A percentile compares a stretch with the other conserved stretches of the same genome.
Evolutionary conservation across 1,140 invertebrate genomes (phyloP).

Genomic region (Drusus annulatus): DNA sequence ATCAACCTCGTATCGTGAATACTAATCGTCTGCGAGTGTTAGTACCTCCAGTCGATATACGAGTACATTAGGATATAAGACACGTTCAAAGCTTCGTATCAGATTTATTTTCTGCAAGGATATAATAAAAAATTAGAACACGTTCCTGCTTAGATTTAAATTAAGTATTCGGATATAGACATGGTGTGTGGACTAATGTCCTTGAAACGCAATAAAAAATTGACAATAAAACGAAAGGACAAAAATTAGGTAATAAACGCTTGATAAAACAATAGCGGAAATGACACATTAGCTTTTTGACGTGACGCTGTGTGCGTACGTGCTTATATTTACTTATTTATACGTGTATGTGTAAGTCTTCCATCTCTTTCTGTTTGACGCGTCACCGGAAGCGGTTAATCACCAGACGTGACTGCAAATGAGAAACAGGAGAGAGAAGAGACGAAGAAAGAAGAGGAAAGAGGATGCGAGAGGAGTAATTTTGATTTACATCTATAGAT

Average conservation of each 20-base stretch:
- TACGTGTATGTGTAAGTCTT: background rate
- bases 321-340: background rate
- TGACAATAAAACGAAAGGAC: constrained; percentile 17
- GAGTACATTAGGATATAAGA: background rate
- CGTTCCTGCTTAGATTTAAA: background rate
- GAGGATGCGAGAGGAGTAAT: background rate
- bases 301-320: background rate
- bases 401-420: constrained; percentile 35
- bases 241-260: constrained; percentile 15
- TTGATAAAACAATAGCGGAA: constrained; percentile 28
- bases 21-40: too few species aligned
- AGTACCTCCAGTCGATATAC: too few species aligned
- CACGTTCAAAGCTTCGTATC: background rate
- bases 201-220: constrained; percentile 12
- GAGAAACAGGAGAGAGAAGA: constrained; percentile 9
- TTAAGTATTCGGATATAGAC: constrained; percentile 4
- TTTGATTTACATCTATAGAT: constrained; percentile 24
- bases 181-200: background rate
- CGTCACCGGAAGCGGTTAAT: constrained; percentile 42
- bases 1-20: too few species aligned
- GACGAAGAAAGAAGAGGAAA: constrained; percentile 18
- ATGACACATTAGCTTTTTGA: background rate
- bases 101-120: background rate
- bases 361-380: constrained; percentile 12
- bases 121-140: background rate